Base-by-base conservation (phyloP, 2,113 vertebrate species). In the Xenopus laevis region DNA sequence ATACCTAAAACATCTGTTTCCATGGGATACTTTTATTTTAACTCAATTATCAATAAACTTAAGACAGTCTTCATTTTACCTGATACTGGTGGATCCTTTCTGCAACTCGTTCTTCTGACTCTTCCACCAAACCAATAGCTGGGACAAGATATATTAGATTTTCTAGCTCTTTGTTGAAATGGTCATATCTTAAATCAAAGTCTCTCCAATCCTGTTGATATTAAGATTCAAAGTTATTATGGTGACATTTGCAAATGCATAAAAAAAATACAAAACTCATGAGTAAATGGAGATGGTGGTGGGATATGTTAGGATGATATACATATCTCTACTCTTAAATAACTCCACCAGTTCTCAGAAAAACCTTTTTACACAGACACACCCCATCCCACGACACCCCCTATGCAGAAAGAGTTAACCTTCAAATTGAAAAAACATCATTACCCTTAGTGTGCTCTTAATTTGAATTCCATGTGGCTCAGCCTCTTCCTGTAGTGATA, bases 381-480 rank as follows among this genome's bases (percentile, higher is more conserved):
- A 27, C 23, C 2, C 4, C 23, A 27, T 27, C 33, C 33, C 33
- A 7, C 8, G 33, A 4, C 6, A 7, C 6, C 33, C 8, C 33
- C 6, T 40, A 5, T 40, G 1, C 33, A 40, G 33, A 40, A 40
- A 40, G 33, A 9, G 33, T 6, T 40, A 4, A 55, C 17, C 2
- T 16, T 55, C 1, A 0, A n/a, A 4, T 17, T 55, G 53, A 13
- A n/a, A 55, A 16, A 55, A 4, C 16, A 55, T 63, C 74, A 3
- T 78, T 89, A 98, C 96, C 95, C 95, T 89, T 20, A 95, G 68
- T 6, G 85, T 66, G 52, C 74, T 79, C 78, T 93, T 84, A 70
- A 94, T 80, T 62, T 69, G 80, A 21, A 86, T 79, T 1, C 92
- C 92, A 21, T 61, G 71, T 16, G 87, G 83, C 68, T 83, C 81